A percentile compares a stretch with the other conserved stretches of the same genome.
Evolutionary conservation across 2,888 invertebrate genomes (phyloP).

Genomic region (Cataglyphis rosenhaueri): DNA sequence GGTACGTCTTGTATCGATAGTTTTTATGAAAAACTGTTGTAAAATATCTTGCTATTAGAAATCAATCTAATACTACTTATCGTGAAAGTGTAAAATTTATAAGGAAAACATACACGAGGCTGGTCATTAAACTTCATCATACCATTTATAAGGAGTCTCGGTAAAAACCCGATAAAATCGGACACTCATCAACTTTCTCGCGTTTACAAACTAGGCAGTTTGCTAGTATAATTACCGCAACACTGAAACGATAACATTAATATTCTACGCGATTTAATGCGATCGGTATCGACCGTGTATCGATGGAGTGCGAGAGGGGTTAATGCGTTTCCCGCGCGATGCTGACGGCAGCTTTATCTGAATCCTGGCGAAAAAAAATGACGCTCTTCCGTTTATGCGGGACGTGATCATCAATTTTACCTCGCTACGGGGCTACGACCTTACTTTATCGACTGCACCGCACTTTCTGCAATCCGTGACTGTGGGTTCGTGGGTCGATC

Average conservation of each 20-base stretch:
- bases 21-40: not conserved
- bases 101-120: constrained; percentile 43
- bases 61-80: constrained; percentile 24
- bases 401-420: constrained; percentile 36
- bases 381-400: not conserved
- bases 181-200: constrained; percentile 42
- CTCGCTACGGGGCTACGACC: constrained; percentile 10
- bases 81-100: constrained; percentile 50
- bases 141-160: constrained; percentile 29
- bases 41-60: constrained; percentile 25
- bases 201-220: constrained; percentile 27
- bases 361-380: constrained; percentile 11
- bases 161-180: constrained; percentile 43
- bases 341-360: constrained; percentile 18
- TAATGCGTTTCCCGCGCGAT: constrained; percentile 29
- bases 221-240: constrained; percentile 21
- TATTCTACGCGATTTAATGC: constrained; percentile 23
- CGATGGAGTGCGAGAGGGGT: not conserved
- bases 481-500: constrained; percentile 63
- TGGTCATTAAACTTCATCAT: constrained; percentile 42
- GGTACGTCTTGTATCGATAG: not conserved
- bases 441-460: not conserved
- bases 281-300: constrained; percentile 28
- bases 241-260: constrained; percentile 41
- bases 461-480: constrained; percentile 51